Base-by-base conservation (phyloP, 1,140 invertebrate species). In the Pseudoatta argentina region DNA sequence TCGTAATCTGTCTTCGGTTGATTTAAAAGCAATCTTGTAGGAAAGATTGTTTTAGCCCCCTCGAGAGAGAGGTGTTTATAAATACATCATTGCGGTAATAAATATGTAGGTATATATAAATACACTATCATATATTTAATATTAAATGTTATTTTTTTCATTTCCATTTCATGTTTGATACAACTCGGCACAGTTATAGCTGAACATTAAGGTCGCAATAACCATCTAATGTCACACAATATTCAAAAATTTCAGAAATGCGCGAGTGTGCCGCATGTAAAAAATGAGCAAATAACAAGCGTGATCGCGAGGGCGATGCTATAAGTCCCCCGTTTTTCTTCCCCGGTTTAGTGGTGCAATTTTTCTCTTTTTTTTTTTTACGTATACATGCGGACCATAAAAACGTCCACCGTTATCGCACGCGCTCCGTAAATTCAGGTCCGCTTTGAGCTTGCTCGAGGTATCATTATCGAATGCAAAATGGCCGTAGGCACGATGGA, bases 381-480 rank as follows among this genome's bases (percentile, higher is more conserved):
- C 24, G 79, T 82, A 82, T 39, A 75, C 14, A 51, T 83, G 79
- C 79, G 79, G 79, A 69, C 79, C 55, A 63, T 83, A 83, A 83
- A 83, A 83, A 83, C 39, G 69, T 61, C 27, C 69, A 57, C 39
- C 55, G 79, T 75, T 83, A 82, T 75, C 79, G 67, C 55, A 24
- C 34, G 24, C 67, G 44, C 57, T 83, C 10, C 69, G 57, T 83
- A 83, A 83, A 83, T 83, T 83, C 55, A 83, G 55, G 27, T 61
- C 24, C 69, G 69, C 39, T n/a, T 39, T 55, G 39, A 21, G 69
- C 67, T 48, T 18, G 66, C 67, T 59, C 34, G 21, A 44, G 14
- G 79, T 75, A 55, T 83, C 69, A 69, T 83, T 83, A 83, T 83
- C 79, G 69, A 83, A 83, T 83, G 79, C 69, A 75, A 83, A 83